These are phyloP conservation scores for Patella pellucida DNA, from an alignment of 2,888 invertebrate species.

Conservation along the genomic window DNA sequence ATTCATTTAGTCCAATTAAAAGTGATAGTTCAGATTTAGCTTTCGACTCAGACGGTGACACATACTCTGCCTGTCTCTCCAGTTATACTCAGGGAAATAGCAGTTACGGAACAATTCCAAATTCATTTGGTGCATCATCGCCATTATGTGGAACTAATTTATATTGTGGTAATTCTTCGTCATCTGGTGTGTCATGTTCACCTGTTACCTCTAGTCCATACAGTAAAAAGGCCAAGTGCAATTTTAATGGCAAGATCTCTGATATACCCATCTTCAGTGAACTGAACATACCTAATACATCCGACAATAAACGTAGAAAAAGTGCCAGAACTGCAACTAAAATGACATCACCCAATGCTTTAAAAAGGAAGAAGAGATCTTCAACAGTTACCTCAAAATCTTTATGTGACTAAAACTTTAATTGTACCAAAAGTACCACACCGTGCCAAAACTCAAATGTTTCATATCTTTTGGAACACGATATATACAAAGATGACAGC, in stretches of 20 bases:
- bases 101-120: neutral
- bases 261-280: neutral
- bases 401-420: too few relatives aligned
- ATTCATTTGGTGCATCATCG: neutral
- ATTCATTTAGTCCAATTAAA: conserved; percentile 24
- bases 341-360: conserved; percentile 27
- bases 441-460: too few relatives aligned
- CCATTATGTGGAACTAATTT: neutral
- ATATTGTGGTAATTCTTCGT: conserved; percentile 11
- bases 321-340: conserved; percentile 19
- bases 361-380: conserved; percentile 22
- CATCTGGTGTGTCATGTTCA: conserved; percentile 35
- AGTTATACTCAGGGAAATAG: conserved; percentile 19
- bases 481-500: too few relatives aligned
- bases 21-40: conserved; percentile 25
- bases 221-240: conserved; percentile 20
- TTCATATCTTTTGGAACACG: too few relatives aligned
- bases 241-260: conserved; percentile 1
- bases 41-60: conserved; percentile 25
- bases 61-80: conserved; percentile 23
- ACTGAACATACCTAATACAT: conserved; percentile 12
- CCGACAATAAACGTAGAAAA: conserved; percentile 17
- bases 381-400: too few relatives aligned
- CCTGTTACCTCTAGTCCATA: conserved; percentile 16
- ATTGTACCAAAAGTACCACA: too few relatives aligned